phyloP scores from a whole-genome alignment of 1,140 invertebrate genomes.

The Microplitis mediator region DNA sequence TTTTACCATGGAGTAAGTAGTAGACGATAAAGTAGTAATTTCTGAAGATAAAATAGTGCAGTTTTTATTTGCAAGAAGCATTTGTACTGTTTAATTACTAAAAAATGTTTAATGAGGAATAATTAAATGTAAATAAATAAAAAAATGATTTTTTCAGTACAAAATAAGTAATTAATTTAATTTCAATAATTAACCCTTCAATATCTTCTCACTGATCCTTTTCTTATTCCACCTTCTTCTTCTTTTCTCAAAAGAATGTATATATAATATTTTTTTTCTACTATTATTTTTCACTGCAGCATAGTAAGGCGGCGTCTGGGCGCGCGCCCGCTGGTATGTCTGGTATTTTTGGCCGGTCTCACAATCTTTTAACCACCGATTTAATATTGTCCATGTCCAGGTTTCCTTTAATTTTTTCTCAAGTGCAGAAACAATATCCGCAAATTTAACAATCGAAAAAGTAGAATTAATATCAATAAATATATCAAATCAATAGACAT shows the following conservation, averaged over 20 bases:
- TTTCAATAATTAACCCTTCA: neutral
- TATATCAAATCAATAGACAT: too few relatives aligned
- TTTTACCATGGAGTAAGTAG: too few relatives aligned
- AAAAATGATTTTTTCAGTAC: too few relatives aligned
- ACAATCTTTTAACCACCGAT: slow-evolving; percentile 3
- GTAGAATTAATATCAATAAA: neutral
- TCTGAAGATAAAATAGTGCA: too few relatives aligned
- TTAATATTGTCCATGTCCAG: slow-evolving; percentile 23
- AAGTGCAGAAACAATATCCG: neutral
- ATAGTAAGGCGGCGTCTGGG: slow-evolving; percentile 57
- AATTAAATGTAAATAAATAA: too few relatives aligned
- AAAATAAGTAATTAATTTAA: neutral
- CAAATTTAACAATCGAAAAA: neutral
- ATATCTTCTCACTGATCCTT: slow-evolving; percentile 31
- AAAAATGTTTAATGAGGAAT: too few relatives aligned
- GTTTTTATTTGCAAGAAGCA: too few relatives aligned
- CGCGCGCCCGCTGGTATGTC: slow-evolving; percentile 60
- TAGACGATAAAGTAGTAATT: too few relatives aligned
- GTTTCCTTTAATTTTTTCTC: neutral
- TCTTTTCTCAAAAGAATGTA: slow-evolving; percentile 17
- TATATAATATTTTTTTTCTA: slow-evolving; percentile 33
- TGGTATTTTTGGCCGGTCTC: slow-evolving; percentile 53
- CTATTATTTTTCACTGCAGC: slow-evolving; percentile 56
- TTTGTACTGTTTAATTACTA: too few relatives aligned
- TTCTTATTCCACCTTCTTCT: slow-evolving; percentile 32